Conservation (phyloP, 2,888 invertebrate genomes). For the Tiliacea aurago region DNA sequence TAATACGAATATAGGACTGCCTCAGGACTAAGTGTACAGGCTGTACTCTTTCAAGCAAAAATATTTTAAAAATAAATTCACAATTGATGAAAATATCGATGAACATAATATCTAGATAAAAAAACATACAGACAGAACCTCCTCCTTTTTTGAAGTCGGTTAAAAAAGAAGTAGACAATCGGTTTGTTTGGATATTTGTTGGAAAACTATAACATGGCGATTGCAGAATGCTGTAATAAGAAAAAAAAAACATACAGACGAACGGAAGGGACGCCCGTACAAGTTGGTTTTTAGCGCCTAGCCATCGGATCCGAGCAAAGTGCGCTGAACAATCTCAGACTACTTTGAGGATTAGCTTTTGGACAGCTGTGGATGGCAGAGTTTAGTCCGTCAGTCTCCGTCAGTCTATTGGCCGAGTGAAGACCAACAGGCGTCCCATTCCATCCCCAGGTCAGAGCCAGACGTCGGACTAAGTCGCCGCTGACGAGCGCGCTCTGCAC, state of each 20-base stretch:
- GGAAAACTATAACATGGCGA: background rate
- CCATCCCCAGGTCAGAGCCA: no score
- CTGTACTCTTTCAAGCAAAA: no score
- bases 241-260: no score
- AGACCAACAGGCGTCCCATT: background rate
- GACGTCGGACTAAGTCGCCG: background rate
- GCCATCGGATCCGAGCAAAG: background rate
- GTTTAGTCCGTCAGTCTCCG: background rate
- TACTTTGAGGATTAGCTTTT: background rate
- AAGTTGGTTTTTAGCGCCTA: slow-evolving; percentile 2
- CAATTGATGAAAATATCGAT: no score
- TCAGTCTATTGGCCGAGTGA: background rate
- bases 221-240: background rate
- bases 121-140: no score
- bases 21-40: no score
- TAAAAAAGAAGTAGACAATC: background rate
- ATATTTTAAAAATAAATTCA: no score
- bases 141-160: no score
- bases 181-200: background rate
- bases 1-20: no score
- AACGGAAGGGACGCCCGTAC: no score
- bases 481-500: no score
- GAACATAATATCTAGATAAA: no score
- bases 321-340: background rate
- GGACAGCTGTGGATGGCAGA: background rate